These are phyloP conservation scores for Argyra leucocephala DNA, from an alignment of 2,888 invertebrate species.

Conservation along the genomic window DNA sequence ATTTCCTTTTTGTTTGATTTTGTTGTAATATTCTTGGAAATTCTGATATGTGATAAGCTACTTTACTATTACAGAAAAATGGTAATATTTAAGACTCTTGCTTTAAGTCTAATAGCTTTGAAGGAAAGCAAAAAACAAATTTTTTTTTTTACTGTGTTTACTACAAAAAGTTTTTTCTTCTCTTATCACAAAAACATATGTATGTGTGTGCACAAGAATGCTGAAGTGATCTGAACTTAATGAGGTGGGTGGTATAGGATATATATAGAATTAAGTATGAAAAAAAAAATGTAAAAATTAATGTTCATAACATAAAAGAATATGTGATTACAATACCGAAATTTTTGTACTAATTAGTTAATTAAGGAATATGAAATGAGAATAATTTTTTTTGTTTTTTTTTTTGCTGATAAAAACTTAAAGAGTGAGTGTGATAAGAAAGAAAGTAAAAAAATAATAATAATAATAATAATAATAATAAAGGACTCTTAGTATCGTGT, in stretches of 20 bases:
- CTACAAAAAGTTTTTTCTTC: background rate
- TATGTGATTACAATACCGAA: constrained; percentile 6
- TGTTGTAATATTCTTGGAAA: no score
- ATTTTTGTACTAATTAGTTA: constrained; percentile 4
- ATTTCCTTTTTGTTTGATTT: no score
- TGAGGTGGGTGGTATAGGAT: background rate
- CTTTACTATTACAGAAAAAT: no score
- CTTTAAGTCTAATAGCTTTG: no score
- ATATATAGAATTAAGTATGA: background rate
- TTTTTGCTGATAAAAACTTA: background rate
- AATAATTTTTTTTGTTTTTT: no score
- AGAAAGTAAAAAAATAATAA: no score
- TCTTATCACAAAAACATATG: background rate
- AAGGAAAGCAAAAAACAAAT: no score
- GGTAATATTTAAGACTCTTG: no score
- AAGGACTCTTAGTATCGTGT: background rate
- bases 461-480: background rate
- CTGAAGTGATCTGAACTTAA: constrained; percentile 1
- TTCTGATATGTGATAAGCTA: no score
- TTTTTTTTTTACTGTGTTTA: no score
- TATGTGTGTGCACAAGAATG: no score
- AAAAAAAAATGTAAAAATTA: background rate
- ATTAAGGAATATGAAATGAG: constrained; percentile 4
- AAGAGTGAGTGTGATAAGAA: no score
- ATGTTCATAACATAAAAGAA: background rate